These are phyloP conservation scores for Symphodus melops DNA, from an alignment of 2,113 vertebrate genomes.

Conservation along the genomic window DNA sequence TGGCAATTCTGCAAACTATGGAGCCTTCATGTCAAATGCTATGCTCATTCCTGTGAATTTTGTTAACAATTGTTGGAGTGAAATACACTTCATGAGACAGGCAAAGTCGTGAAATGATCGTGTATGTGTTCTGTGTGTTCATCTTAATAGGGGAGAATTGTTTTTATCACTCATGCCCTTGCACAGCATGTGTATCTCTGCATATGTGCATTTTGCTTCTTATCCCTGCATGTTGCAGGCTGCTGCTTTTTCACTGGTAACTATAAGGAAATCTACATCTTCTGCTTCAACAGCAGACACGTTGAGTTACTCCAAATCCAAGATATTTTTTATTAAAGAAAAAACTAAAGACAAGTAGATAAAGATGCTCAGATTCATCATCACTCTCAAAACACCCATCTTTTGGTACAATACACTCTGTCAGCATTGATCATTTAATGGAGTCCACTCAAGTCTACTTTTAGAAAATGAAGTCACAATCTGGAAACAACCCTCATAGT, in stretches of 20 bases:
- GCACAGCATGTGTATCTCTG: constrained; percentile 52
- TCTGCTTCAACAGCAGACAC: not conserved
- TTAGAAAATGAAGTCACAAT: constrained; percentile 62
- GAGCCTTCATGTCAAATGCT: constrained; percentile 67
- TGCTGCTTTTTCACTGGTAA: constrained; percentile 14
- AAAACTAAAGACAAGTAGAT: not conserved
- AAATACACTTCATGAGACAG: constrained; percentile 54
- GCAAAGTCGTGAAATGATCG: constrained; percentile 25
- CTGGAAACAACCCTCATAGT: constrained; percentile 50
- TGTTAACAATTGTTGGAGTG: constrained; percentile 78
- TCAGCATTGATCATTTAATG: constrained; percentile 34
- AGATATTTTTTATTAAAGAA: constrained; percentile 7
- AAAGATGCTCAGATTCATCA: not conserved
- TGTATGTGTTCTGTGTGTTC: constrained; percentile 4
- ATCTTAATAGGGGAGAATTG: constrained; percentile 10
- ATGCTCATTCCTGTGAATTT: constrained; percentile 65
- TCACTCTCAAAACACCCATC: not conserved
- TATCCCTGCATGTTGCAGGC: constrained; percentile 7
- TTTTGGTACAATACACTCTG: constrained; percentile 24
- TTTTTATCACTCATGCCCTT: constrained; percentile 28
- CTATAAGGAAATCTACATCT: constrained; percentile 2
- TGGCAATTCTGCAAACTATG: constrained; percentile 69
- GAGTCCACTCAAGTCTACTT: constrained; percentile 51
- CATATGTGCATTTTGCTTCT: constrained; percentile 56
- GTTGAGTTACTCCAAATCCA: not conserved